A percentile compares a stretch with the other conserved stretches of the same genome.
These are phyloP conservation scores for Rhadinocentrus ornatus DNA, from an alignment of 2,797 vertebrate species.

Conservation along the genomic window DNA sequence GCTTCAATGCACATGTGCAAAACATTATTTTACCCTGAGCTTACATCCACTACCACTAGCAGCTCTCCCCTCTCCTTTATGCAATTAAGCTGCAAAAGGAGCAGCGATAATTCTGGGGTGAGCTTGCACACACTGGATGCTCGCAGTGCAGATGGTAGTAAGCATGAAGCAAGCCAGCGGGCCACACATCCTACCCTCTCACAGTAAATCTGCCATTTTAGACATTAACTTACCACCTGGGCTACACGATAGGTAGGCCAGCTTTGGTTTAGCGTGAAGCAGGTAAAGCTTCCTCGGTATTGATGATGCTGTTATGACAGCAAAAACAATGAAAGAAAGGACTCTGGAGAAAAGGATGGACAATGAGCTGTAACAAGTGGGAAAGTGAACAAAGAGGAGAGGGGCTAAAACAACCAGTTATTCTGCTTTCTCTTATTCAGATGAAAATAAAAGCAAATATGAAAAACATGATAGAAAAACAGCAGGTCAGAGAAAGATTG, in stretches of 20 bases:
- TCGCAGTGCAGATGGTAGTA: slow-evolving; percentile 29
- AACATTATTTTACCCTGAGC: slow-evolving; percentile 36
- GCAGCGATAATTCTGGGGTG: slow-evolving; percentile 39
- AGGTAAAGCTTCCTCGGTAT: slow-evolving; percentile 38
- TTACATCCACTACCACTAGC: slow-evolving; percentile 32
- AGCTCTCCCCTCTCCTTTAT: slow-evolving; percentile 27
- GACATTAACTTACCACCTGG: slow-evolving; percentile 43
- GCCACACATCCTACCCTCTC: slow-evolving; percentile 44
- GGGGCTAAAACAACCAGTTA: slow-evolving; percentile 41
- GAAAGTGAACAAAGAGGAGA: slow-evolving; percentile 13
- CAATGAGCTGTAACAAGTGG: slow-evolving; percentile 12
- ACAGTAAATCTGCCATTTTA: slow-evolving; percentile 51
- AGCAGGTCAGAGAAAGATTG: not conserved
- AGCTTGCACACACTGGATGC: slow-evolving; percentile 39
- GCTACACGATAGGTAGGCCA: slow-evolving; percentile 20
- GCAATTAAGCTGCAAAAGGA: slow-evolving; percentile 27
- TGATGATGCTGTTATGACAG: slow-evolving; percentile 23
- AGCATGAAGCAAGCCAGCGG: slow-evolving; percentile 36
- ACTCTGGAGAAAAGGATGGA: slow-evolving; percentile 33
- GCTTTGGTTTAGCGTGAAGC: slow-evolving; percentile 20
- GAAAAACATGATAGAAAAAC: not conserved
- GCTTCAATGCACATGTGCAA: slow-evolving; percentile 26
- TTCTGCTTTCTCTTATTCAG: slow-evolving; percentile 20
- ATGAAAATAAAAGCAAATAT: slow-evolving; percentile 18
- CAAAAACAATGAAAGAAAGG: slow-evolving; percentile 29